phyloP scores from a whole-genome alignment of 2,797 vertebrate genomes.

The Orientallactaga sibirica region DNA sequence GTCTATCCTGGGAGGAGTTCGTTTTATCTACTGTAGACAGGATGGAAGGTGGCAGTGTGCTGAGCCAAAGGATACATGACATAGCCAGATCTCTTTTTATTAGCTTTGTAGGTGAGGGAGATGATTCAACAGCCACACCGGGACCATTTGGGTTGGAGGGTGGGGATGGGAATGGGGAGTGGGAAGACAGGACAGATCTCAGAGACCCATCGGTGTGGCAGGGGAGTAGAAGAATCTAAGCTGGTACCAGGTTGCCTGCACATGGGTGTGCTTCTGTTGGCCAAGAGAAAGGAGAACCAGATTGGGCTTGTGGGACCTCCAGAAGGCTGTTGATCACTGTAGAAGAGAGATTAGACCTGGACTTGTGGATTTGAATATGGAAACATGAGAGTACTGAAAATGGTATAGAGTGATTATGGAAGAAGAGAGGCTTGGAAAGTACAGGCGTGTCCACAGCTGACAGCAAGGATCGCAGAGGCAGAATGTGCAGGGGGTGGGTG shows the following conservation, averaged over 20 bases:
- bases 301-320: neutral
- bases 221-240: neutral
- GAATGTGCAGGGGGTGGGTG: too few relatives aligned
- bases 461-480: neutral
- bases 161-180: too few relatives aligned
- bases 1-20: neutral
- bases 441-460: neutral
- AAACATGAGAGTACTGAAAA: neutral
- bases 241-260: neutral
- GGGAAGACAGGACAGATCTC: neutral
- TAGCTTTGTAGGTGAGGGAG: neutral
- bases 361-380: neutral
- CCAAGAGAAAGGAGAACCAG: neutral
- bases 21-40: neutral
- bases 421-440: neutral
- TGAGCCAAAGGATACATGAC: neutral
- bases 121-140: neutral
- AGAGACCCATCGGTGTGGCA: rapidly evolving
- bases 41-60: neutral
- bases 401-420: neutral
- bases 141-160: neutral
- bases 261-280: neutral
- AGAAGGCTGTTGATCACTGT: neutral
- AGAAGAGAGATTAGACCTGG: neutral
- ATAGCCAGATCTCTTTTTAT: neutral